Evolutionary conservation across 1,140 invertebrate species (phyloP).

Genomic region (Subanguina moxae): DNA sequence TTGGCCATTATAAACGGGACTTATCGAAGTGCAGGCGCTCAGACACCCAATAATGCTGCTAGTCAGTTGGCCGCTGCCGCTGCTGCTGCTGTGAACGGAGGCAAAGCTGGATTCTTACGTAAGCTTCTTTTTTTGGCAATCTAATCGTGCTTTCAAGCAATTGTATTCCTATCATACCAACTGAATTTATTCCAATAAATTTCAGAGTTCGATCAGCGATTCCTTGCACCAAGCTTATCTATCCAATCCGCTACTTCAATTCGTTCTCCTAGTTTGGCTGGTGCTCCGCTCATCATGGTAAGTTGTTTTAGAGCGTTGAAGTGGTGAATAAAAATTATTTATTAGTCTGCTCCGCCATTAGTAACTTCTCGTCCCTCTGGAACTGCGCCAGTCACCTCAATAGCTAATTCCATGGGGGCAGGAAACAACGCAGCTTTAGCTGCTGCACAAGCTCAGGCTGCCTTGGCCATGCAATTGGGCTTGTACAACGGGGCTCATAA

Average conservation of each 20-base stretch:
- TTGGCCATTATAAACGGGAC: constrained; percentile 98
- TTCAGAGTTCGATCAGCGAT: constrained; percentile 29
- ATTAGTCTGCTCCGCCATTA: neutral
- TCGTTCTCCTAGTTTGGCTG: constrained; percentile 30
- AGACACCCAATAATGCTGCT: neutral
- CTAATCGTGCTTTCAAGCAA: no score
- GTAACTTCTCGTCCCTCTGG: neutral
- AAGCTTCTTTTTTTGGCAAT: neutral
- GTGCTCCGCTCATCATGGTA: constrained; percentile 40
- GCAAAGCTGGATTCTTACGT: constrained; percentile 3
- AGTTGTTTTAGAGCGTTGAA: neutral
- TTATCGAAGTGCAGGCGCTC: constrained; percentile 60
- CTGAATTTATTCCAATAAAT: neutral
- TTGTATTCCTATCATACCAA: no score
- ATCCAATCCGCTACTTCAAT: constrained; percentile 14
- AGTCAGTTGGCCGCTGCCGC: neutral
- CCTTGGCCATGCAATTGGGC: constrained; percentile 6
- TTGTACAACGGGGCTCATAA: neutral
- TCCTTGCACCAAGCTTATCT: constrained; percentile 19
- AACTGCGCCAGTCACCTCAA: neutral
- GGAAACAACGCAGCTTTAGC: neutral
- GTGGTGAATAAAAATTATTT: neutral
- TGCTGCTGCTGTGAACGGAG: neutral
- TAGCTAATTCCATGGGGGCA: neutral
- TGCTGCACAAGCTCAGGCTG: neutral